Conservation (phyloP, 2,113 vertebrate genomes). For the Carollia perspicillata region DNA sequence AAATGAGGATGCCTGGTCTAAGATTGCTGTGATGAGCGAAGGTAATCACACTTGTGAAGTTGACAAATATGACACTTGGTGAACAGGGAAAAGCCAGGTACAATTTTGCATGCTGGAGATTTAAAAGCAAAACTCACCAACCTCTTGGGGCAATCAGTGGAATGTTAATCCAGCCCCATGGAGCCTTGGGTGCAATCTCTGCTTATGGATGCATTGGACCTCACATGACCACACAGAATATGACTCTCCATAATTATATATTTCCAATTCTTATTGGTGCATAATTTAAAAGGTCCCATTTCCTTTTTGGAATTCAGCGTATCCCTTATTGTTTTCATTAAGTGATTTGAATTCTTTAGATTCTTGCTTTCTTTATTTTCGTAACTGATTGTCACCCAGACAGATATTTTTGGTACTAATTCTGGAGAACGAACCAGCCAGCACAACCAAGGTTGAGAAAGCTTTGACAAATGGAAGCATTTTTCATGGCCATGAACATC, state of each 20-base stretch:
- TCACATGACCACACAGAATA: background rate
- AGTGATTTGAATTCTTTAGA: background rate
- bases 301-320: background rate
- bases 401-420: background rate
- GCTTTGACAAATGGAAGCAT: background rate
- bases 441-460: background rate
- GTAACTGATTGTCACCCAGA: background rate
- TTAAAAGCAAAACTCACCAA: background rate
- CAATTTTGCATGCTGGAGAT: background rate
- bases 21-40: background rate
- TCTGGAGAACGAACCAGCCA: background rate
- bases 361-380: background rate
- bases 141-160: fast-evolving
- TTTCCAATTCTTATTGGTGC: background rate
- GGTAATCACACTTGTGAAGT: background rate
- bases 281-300: background rate
- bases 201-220: background rate
- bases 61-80: background rate
- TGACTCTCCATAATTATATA: background rate
- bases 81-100: background rate
- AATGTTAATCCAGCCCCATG: background rate
- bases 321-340: background rate
- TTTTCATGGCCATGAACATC: background rate
- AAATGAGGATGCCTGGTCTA: background rate
- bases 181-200: background rate